These are phyloP conservation scores for Alsophila aescularia DNA, from an alignment of 2,888 invertebrate genomes.

Conservation along the genomic window DNA sequence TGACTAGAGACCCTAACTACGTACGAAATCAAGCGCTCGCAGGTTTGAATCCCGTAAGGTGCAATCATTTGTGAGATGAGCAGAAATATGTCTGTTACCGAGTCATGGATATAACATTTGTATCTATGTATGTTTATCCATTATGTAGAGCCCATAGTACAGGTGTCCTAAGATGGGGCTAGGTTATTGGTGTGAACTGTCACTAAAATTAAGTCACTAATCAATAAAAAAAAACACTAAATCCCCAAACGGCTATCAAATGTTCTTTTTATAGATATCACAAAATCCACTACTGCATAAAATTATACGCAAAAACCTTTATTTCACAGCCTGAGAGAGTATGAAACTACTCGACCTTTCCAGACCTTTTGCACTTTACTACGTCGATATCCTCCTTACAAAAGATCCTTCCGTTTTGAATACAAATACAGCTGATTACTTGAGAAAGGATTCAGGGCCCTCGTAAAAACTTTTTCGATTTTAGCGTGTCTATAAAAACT, in stretches of 20 bases:
- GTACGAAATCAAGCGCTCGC: no score
- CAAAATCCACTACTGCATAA: slow-evolving; percentile 1
- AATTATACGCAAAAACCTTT: slow-evolving; percentile 32
- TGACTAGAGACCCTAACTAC: no score
- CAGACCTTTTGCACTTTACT: slow-evolving; percentile 35
- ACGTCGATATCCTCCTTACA: slow-evolving; percentile 26
- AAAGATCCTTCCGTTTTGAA: slow-evolving; percentile 34
- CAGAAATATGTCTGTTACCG: no score
- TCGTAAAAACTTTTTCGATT: slow-evolving; percentile 38
- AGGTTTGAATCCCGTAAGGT: no score
- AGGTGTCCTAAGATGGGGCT: no score
- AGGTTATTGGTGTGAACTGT: neutral
- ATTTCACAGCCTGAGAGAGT: slow-evolving; percentile 32
- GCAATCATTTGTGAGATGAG: no score
- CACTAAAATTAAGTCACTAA: neutral
- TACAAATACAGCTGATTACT: slow-evolving; percentile 37
- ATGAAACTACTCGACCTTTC: slow-evolving; percentile 41
- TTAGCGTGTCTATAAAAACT: slow-evolving; percentile 22
- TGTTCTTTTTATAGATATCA: neutral
- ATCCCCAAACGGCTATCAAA: neutral
- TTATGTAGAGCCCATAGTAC: no score
- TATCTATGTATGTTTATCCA: no score
- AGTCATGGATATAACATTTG: no score
- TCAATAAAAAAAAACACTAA: neutral
- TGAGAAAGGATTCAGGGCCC: slow-evolving; percentile 27